These are phyloP conservation scores for Avahi laniger DNA, from an alignment of 2,797 vertebrate genomes.

Conservation along the genomic window DNA sequence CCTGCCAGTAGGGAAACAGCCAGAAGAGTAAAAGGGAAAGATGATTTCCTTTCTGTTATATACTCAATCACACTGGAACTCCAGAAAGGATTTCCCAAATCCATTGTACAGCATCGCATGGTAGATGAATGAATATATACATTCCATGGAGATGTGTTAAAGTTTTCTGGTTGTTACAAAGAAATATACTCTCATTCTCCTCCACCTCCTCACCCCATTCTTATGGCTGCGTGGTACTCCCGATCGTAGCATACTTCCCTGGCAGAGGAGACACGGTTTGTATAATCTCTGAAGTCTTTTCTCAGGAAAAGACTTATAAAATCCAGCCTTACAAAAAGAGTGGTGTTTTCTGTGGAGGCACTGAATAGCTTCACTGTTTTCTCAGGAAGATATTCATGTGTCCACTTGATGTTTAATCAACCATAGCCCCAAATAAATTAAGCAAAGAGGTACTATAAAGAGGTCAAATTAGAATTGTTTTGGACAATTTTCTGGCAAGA, in stretches of 20 bases:
- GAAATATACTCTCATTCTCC: not conserved
- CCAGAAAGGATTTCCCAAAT: not conserved
- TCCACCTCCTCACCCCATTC: not conserved
- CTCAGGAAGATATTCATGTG: conserved; percentile 27
- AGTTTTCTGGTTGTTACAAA: not conserved
- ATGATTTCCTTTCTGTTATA: not conserved
- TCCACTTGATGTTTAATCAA: conserved; percentile 25
- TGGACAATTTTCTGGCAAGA: conserved; percentile 29
- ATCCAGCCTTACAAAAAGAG: conserved; percentile 27
- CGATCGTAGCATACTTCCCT: conserved; percentile 28
- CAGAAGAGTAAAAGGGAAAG: not conserved
- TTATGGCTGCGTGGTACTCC: not conserved
- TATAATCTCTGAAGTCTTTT: conserved; percentile 20
- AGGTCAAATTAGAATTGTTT: conserved; percentile 36
- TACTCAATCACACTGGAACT: not conserved
- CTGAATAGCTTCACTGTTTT: conserved; percentile 56
- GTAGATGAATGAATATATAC: not conserved
- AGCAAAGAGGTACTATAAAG: conserved; percentile 45
- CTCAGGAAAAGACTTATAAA: not conserved
- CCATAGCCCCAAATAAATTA: conserved; percentile 33
- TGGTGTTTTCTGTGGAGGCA: conserved; percentile 39
- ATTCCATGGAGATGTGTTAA: not conserved
- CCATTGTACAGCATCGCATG: not conserved
- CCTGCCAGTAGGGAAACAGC: not conserved
- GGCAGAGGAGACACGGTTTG: not conserved